Percentiles rank a stretch among this genome's conserved stretches.
Conservation (phyloP, 2,888 invertebrate species). For the Epistrophella euchroma region DNA sequence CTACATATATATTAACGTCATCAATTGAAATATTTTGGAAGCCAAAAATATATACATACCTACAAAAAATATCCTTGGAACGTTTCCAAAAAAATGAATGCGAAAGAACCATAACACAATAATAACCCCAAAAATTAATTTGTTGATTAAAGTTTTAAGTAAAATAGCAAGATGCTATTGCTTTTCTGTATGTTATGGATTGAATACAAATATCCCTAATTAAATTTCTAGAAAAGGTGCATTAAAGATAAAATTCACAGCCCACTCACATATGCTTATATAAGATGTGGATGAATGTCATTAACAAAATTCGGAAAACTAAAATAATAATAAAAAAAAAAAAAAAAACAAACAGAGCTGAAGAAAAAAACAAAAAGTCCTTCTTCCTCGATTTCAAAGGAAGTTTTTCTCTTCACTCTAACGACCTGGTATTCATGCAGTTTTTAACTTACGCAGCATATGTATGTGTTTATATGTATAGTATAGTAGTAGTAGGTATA, state of each 20-base stretch:
- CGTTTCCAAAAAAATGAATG: constrained; percentile 37
- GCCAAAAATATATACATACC: constrained; percentile 22
- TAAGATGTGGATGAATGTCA: constrained; percentile 20
- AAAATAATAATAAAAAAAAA: not conserved
- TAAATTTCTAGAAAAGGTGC: constrained; percentile 25
- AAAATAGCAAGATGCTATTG: not conserved
- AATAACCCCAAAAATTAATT: constrained; percentile 9
- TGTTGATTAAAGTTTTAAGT: constrained; percentile 15
- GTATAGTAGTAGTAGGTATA: not conserved
- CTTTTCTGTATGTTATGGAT: not conserved
- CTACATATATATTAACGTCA: constrained; percentile 43
- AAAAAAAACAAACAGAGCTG: not conserved
- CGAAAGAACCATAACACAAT: constrained; percentile 1
- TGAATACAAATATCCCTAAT: constrained; percentile 28
- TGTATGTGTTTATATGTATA: not conserved
- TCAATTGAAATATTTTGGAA: constrained; percentile 19
- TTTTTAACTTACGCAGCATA: constrained; percentile 5
- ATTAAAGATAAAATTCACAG: not conserved
- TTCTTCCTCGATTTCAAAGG: constrained; percentile 33
- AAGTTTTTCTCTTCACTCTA: constrained; percentile 34
- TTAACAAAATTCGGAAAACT: constrained; percentile 29
- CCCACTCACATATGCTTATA: not conserved
- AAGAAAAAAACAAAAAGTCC: constrained; percentile 11
- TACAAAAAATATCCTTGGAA: constrained; percentile 45
- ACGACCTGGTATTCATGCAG: constrained; percentile 32